Evolutionary conservation across 2,888 invertebrate genomes (phyloP).

Genomic region (Chymomyza fuscimana): DNA sequence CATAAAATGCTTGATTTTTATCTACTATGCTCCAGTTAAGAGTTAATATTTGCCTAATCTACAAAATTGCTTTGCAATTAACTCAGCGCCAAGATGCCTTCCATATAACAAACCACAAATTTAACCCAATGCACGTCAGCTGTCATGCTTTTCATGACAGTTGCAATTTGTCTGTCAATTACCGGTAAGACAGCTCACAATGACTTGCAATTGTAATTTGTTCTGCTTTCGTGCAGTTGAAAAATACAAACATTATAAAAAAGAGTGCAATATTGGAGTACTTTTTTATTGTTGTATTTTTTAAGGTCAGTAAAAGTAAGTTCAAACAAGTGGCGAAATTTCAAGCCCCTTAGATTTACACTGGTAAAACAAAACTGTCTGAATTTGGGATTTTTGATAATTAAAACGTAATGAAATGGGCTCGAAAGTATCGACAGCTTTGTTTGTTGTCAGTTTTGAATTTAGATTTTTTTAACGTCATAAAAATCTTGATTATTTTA

Average conservation of each 20-base stretch:
- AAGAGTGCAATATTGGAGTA: not conserved
- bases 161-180: conserved; percentile 29
- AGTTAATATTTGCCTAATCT: not conserved
- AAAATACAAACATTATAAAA: conserved; percentile 9
- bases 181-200: conserved; percentile 25
- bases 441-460: too few relatives aligned
- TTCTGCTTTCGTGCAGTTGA: conserved; percentile 62
- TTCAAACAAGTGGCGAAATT: not conserved
- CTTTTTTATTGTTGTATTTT: conserved; percentile 27
- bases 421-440: too few relatives aligned
- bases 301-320: conserved; percentile 65
- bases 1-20: not conserved
- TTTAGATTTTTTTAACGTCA: too few relatives aligned
- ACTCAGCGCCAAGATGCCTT: too few relatives aligned
- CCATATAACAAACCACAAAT: too few relatives aligned
- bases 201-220: conserved; percentile 42
- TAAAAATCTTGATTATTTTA: too few relatives aligned
- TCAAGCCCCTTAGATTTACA: too few relatives aligned
- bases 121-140: too few relatives aligned
- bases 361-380: too few relatives aligned
- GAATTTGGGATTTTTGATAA: too few relatives aligned
- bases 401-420: too few relatives aligned
- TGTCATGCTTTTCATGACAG: conserved; percentile 8
- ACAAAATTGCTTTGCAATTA: not conserved
- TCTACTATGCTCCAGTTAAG: not conserved